phyloP scores from a whole-genome alignment of 1,140 invertebrate genomes.

The Calephelis nemesis region DNA sequence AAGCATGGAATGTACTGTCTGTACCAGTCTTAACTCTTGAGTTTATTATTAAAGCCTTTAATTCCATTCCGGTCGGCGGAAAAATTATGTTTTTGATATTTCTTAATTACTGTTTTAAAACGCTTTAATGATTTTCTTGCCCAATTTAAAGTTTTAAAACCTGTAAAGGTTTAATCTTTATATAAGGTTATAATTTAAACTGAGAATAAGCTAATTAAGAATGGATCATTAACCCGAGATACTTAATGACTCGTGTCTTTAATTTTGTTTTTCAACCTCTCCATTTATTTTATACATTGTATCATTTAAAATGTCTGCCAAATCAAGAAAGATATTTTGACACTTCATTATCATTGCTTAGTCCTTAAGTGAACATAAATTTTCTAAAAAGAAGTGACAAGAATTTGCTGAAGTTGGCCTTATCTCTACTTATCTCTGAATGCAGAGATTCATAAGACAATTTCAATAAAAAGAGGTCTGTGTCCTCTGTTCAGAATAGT shows the following conservation, averaged over 20 bases:
- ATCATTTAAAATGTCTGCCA: too few species aligned
- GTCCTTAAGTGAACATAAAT: too few species aligned
- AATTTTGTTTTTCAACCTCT: background rate
- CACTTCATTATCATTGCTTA: too few species aligned
- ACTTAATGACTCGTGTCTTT: background rate
- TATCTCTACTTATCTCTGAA: too few species aligned
- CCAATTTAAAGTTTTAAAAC: slow-evolving; percentile 13
- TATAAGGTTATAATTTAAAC: slow-evolving; percentile 9
- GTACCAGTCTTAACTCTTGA: slow-evolving; percentile 1
- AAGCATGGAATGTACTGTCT: background rate
- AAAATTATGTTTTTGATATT: slow-evolving; percentile 40
- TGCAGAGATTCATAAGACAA: too few species aligned
- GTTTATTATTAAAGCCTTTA: slow-evolving; percentile 51
- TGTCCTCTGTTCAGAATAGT: too few species aligned
- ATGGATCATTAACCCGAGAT: background rate
- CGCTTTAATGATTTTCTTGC: slow-evolving; percentile 30
- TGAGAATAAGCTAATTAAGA: background rate
- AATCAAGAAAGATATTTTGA: too few species aligned
- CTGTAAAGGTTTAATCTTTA: slow-evolving; percentile 12
- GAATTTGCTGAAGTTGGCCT: too few species aligned
- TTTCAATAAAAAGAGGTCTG: too few species aligned
- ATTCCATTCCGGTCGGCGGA: slow-evolving; percentile 54
- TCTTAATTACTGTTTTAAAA: slow-evolving; percentile 35
- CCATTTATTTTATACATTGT: too few species aligned
- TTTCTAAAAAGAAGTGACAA: too few species aligned